A percentile compares a stretch with the other conserved stretches of the same genome.
Conservation (phyloP, 2,888 invertebrate genomes). For the Aporophyla nigra region DNA sequence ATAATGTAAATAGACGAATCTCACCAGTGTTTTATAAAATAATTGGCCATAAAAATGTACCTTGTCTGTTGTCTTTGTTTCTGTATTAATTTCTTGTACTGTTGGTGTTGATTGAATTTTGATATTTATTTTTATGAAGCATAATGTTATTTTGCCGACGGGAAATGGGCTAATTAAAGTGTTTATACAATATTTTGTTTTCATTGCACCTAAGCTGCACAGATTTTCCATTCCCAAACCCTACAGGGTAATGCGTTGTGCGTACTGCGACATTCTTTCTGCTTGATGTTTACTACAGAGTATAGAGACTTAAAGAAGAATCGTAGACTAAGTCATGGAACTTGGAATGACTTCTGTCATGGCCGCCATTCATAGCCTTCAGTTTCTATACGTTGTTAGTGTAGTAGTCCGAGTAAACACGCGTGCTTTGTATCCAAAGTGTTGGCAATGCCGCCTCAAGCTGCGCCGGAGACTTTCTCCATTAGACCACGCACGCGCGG, state of each 20-base stretch:
- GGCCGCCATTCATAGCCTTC: too few species aligned
- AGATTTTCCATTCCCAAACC: background rate
- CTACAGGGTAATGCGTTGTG: too few species aligned
- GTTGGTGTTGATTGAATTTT: constrained; percentile 32
- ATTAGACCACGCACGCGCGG: too few species aligned
- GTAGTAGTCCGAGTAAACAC: too few species aligned
- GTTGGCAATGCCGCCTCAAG: too few species aligned
- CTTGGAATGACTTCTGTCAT: too few species aligned
- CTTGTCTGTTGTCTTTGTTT: constrained; percentile 55
- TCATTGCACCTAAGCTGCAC: constrained; percentile 18
- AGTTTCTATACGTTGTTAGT: too few species aligned
- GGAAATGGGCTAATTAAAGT: constrained; percentile 64
- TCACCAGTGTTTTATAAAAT: constrained; percentile 51
- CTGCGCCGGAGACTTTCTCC: too few species aligned
- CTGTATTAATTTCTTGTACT: constrained; percentile 30
- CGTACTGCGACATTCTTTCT: background rate
- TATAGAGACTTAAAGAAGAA: too few species aligned
- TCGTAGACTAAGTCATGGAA: too few species aligned
- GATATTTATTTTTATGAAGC: constrained; percentile 56
- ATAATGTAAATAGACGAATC: constrained; percentile 60
- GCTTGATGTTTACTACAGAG: background rate
- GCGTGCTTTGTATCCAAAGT: too few species aligned
- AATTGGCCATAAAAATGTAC: constrained; percentile 68
- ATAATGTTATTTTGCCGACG: constrained; percentile 52
- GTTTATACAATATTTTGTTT: constrained; percentile 38